These are phyloP conservation scores for Dicyrtomina minuta DNA, from an alignment of 2,888 invertebrate genomes.

Conservation along the genomic window DNA sequence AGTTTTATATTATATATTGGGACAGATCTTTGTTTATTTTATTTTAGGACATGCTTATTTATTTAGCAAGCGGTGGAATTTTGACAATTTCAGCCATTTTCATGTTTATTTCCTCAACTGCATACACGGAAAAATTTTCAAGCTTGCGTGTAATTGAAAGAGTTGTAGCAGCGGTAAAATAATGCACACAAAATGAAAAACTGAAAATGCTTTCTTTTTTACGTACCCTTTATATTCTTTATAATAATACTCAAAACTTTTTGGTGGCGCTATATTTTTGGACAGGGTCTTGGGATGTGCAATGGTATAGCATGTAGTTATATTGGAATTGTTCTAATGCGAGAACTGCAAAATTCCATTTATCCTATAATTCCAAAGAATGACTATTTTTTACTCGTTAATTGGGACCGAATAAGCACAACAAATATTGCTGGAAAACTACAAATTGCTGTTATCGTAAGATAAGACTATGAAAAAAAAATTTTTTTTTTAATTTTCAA, in stretches of 20 bases:
- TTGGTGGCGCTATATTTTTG: neutral
- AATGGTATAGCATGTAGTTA: constrained; percentile 3
- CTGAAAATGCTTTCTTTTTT: too few species aligned
- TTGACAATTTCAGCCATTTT: constrained; percentile 9
- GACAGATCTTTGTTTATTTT: too few species aligned
- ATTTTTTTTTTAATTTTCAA: too few species aligned
- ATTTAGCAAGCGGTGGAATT: constrained; percentile 9
- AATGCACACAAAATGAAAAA: neutral
- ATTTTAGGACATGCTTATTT: constrained; percentile 25
- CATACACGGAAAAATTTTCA: neutral
- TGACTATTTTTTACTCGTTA: constrained; percentile 1
- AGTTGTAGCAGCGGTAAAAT: constrained; percentile 24
- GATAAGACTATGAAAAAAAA: too few species aligned
- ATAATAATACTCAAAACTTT: too few species aligned
- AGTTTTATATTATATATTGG: too few species aligned
- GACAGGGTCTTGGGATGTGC: constrained; percentile 6
- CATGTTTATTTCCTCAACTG: constrained; percentile 11
- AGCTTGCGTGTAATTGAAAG: constrained; percentile 18
- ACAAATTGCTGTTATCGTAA: constrained; percentile 20
- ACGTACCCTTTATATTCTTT: neutral
- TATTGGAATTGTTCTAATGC: constrained; percentile 11
- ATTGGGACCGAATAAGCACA: constrained; percentile 17
- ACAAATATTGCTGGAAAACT: constrained; percentile 21
- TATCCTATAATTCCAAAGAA: constrained; percentile 16
- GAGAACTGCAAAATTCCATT: constrained; percentile 31